Base-by-base conservation (phyloP, 2,888 invertebrate species). In the Odontothrips loti region DNA sequence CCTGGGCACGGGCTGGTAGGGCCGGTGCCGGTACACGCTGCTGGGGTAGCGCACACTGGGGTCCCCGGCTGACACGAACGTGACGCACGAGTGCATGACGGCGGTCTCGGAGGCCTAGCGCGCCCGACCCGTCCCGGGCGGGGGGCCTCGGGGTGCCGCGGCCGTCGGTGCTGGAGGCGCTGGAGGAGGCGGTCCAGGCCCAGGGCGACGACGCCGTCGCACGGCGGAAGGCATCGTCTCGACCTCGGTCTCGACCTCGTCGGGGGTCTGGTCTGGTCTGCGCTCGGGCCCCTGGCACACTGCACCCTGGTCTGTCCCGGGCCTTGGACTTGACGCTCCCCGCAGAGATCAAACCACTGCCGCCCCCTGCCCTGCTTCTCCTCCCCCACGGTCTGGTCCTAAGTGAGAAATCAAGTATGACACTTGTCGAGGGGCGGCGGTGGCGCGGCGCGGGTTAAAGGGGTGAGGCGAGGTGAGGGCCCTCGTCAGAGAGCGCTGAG, bases 1-100 rank as follows among this genome's bases (percentile, higher is more conserved):
- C 68, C 68, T 23, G 68, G 68, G 68, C 68, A 75, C 68, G 68
- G 68, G 68, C 68, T 75, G 68, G 27, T 75, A 75, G 23, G 68
- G 68, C 68, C 68, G 68, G 34, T 43, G 34, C 34, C 6, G 34
- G 34, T 43, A 43, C 68, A 75, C 68, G 27, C n/a, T 75, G 23
- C 23, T 75, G 27, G 68, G 68, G 68, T 27, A 75, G 68, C 68
- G 68, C 68, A 27, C 23, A 27, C 68, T 11, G 23, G 68, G 68
- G 68, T 75, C 68, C 11, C 68, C 68, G 68, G 11, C 23, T 1
- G 68, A 75, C 68, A 75, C 68, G 68, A 75, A 75, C 68, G 68
- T 75, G 27, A 75, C 68, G 68, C 68, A 75, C 68, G 68, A 75
- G 68, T 75, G 27, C 68, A 75, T 75, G 68, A 23, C 23, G 68